Conservation (phyloP, 1,140 invertebrate species). For the Zaprionus taronus region DNA sequence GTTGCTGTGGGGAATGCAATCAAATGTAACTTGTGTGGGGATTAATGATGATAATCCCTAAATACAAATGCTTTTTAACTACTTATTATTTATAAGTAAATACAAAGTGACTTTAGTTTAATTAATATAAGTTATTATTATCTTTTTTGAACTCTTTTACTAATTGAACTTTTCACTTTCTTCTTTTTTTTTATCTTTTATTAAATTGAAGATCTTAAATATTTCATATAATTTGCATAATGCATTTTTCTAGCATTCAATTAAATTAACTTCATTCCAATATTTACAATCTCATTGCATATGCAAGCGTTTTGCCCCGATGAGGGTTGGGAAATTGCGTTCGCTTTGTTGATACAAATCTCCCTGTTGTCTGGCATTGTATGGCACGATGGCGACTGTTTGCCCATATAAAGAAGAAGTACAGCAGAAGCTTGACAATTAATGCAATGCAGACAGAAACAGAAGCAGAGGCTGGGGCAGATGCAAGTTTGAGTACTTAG, state of each 20-base stretch:
- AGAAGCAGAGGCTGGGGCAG: background rate
- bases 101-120: too few species aligned
- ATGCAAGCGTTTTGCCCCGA: background rate
- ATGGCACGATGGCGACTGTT: background rate
- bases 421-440: slow-evolving; percentile 39
- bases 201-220: background rate
- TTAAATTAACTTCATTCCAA: background rate
- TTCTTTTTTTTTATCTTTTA: background rate
- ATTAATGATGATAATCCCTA: background rate
- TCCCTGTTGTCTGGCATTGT: background rate
- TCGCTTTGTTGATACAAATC: background rate
- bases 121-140: too few species aligned
- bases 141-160: too few species aligned
- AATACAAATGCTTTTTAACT: too few species aligned
- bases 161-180: background rate
- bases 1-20: background rate
- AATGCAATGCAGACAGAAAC: slow-evolving; percentile 14
- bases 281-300: background rate
- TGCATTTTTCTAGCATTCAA: background rate
- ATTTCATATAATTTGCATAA: background rate
- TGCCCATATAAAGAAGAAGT: slow-evolving; percentile 1
- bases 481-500: slow-evolving; percentile 32
- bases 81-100: too few species aligned
- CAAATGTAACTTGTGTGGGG: background rate
- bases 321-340: slow-evolving; percentile 6